phyloP scores from a whole-genome alignment of 2,888 invertebrate species.

The Microctonus aethiopoides region DNA sequence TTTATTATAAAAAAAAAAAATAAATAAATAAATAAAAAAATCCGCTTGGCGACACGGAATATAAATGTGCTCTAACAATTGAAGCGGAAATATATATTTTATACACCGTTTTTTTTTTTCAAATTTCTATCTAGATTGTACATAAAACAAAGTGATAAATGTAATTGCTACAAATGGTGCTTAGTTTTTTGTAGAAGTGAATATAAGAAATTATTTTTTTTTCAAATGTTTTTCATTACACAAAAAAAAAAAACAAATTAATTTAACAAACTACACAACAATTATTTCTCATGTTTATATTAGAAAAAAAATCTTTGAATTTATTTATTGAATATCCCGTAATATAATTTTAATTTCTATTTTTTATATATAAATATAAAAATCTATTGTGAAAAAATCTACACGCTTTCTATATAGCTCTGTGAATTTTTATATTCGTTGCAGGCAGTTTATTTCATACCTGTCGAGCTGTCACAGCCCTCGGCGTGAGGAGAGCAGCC shows the following conservation, averaged over 20 bases:
- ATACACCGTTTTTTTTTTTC: not conserved
- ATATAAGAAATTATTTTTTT: too few species aligned
- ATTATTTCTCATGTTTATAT: too few species aligned
- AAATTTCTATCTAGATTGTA: not conserved
- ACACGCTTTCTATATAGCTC: slow-evolving; percentile 55
- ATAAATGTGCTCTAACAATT: not conserved
- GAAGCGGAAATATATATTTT: too few species aligned
- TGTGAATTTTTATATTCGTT: slow-evolving; percentile 40
- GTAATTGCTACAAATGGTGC: slow-evolving; percentile 1
- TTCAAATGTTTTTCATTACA: too few species aligned
- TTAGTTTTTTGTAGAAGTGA: not conserved
- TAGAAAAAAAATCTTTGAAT: too few species aligned
- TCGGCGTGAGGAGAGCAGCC: slow-evolving; percentile 93
- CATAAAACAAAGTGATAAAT: too few species aligned
- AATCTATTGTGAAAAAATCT: slow-evolving; percentile 39
- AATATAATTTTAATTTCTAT: too few species aligned
- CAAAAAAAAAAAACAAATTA: too few species aligned
- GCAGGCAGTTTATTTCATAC: slow-evolving; percentile 69
- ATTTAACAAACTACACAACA: too few species aligned
- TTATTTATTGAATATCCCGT: too few species aligned
- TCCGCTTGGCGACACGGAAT: not conserved
- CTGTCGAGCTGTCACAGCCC: slow-evolving; percentile 94
- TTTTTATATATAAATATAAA: not conserved
- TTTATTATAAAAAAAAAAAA: not conserved
- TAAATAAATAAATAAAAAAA: not conserved